Conservation (phyloP, 2,888 invertebrate species). For the Hanleya hanleyi region DNA sequence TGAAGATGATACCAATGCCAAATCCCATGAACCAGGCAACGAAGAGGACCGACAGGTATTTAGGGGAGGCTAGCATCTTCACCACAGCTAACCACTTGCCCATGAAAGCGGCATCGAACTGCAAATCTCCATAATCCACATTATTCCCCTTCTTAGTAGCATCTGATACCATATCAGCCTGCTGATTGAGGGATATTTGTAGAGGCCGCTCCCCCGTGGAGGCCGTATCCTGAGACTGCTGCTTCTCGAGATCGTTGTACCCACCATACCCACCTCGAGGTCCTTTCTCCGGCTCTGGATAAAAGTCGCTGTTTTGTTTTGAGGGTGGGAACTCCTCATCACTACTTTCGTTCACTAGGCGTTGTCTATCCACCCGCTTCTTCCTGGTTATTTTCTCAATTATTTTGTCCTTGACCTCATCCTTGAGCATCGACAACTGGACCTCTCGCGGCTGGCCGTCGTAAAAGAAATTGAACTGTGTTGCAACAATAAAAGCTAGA, state of each 20-base stretch:
- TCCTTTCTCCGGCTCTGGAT: neutral
- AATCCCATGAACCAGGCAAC: constrained; percentile 99
- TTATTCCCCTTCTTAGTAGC: constrained; percentile 53
- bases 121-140: constrained; percentile 16
- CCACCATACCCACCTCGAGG: neutral
- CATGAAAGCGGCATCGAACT: constrained; percentile 40
- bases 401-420: constrained; percentile 62
- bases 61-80: constrained; percentile 90
- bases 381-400: constrained; percentile 51
- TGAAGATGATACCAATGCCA: constrained; percentile 98
- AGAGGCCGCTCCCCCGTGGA: constrained; percentile 74
- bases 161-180: constrained; percentile 63
- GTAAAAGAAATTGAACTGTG: constrained; percentile 82
- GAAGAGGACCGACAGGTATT: constrained; percentile 87
- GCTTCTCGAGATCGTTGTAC: neutral
- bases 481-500: constrained; percentile 92
- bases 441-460: constrained; percentile 48
- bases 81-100: constrained; percentile 91
- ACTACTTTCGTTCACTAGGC: constrained; percentile 48
- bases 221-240: constrained; percentile 9
- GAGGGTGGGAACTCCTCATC: neutral
- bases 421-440: constrained; percentile 57
- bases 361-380: constrained; percentile 49
- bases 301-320: neutral
- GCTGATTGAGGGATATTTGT: constrained; percentile 72